Evolutionary conservation across 1,140 invertebrate species (phyloP).

Genomic region (Calliopsis andreniformis): DNA sequence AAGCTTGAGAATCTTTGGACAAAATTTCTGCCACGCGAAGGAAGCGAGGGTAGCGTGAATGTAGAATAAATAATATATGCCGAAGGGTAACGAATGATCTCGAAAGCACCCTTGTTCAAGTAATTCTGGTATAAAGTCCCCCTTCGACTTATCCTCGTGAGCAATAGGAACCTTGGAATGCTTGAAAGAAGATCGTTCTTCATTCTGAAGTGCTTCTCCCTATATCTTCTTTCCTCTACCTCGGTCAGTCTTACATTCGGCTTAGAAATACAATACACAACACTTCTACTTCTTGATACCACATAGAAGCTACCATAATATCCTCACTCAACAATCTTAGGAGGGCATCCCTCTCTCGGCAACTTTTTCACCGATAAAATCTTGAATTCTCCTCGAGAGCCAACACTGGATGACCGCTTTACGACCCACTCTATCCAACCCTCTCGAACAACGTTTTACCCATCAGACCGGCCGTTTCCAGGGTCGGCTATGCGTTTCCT

Average conservation of each 20-base stretch:
- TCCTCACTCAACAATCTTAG: too few relatives aligned
- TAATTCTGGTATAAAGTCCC: conserved; percentile 20
- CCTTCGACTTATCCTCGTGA: background rate
- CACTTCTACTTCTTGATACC: too few relatives aligned
- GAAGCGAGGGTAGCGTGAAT: conserved; percentile 39
- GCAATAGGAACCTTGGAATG: background rate
- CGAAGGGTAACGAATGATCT: conserved; percentile 64
- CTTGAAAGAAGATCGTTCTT: background rate
- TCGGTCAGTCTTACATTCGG: too few relatives aligned
- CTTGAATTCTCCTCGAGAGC: too few relatives aligned
- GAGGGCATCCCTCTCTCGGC: too few relatives aligned
- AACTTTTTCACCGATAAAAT: too few relatives aligned
- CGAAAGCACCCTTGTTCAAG: conserved; percentile 54
- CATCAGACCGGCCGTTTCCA: background rate
- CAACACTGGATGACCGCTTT: too few relatives aligned
- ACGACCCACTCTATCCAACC: background rate
- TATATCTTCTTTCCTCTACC: too few relatives aligned
- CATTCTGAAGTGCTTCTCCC: background rate
- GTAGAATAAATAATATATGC: conserved; percentile 68
- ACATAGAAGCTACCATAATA: too few relatives aligned
- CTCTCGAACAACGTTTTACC: conserved; percentile 4
- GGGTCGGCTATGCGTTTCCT: background rate
- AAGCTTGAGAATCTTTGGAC: conserved; percentile 14
- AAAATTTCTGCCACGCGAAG: conserved; percentile 49
- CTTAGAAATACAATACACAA: too few relatives aligned